These are phyloP conservation scores for Xanthia togata DNA, from an alignment of 2,888 invertebrate genomes.

Conservation along the genomic window DNA sequence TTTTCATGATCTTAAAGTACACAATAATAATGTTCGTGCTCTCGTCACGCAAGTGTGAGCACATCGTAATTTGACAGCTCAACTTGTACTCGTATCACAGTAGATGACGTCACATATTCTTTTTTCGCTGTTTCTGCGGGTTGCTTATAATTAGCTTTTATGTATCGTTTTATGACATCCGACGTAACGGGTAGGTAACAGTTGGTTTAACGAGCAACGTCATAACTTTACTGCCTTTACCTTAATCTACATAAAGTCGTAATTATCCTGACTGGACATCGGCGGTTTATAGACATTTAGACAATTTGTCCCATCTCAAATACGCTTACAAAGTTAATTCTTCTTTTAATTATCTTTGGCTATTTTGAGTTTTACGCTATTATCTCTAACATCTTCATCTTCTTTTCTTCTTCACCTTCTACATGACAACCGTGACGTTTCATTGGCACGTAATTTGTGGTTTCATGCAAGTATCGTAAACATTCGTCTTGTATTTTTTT, in stretches of 20 bases:
- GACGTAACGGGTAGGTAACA: slow-evolving; percentile 79
- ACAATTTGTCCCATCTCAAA: slow-evolving; percentile 6
- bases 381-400: slow-evolving; percentile 21
- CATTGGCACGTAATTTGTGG: slow-evolving; percentile 40
- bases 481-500: slow-evolving; percentile 35
- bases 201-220: slow-evolving; percentile 80
- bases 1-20: slow-evolving; percentile 35
- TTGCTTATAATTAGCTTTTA: slow-evolving; percentile 85
- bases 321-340: neutral
- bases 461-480: slow-evolving; percentile 40
- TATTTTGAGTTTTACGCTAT: slow-evolving; percentile 25
- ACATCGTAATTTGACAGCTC: slow-evolving; percentile 52
- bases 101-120: slow-evolving; percentile 63
- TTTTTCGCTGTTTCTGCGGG: slow-evolving; percentile 68
- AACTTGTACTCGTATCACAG: slow-evolving; percentile 64
- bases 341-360: slow-evolving; percentile 2
- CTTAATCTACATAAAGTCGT: slow-evolving; percentile 68
- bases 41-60: slow-evolving; percentile 16
- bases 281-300: slow-evolving; percentile 7
- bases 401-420: too few relatives aligned
- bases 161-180: slow-evolving; percentile 85
- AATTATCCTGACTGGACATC: slow-evolving; percentile 35
- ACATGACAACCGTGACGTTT: slow-evolving; percentile 20
- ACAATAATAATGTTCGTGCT: slow-evolving; percentile 9
- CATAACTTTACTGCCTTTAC: slow-evolving; percentile 78